These are phyloP conservation scores for Turdus rufiventris DNA, from an alignment of 2,113 vertebrate genomes.

Conservation along the genomic window DNA sequence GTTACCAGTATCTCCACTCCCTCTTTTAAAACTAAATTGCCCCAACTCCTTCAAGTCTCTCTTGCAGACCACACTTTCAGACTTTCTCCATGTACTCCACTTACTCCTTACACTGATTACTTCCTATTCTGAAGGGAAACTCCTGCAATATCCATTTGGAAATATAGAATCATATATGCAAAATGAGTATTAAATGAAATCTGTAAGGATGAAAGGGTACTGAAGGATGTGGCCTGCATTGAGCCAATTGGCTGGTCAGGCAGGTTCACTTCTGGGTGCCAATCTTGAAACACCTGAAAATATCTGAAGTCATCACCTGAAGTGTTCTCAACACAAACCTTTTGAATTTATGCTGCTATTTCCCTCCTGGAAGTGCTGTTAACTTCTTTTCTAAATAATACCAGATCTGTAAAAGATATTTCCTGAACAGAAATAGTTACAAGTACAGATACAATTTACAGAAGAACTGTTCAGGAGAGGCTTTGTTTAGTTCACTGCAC, in stretches of 20 bases:
- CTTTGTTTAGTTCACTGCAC: not conserved
- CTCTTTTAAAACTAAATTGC: not conserved
- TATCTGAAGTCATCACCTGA: not conserved
- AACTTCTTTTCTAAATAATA: not conserved
- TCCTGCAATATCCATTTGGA: not conserved
- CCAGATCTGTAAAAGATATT: not conserved
- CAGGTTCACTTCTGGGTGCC: not conserved
- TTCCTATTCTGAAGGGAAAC: not conserved
- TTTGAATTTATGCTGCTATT: not conserved
- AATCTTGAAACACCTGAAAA: not conserved
- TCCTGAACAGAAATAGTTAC: not conserved
- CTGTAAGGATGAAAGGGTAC: not conserved
- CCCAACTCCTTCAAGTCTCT: not conserved
- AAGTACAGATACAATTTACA: not conserved
- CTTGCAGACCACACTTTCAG: not conserved
- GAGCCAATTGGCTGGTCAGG: not conserved
- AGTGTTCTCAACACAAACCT: not conserved
- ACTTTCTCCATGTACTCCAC: not conserved
- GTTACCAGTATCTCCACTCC: not conserved
- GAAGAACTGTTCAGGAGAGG: not conserved
- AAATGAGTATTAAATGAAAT: not conserved
- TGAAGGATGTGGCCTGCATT: not conserved
- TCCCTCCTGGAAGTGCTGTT: not conserved
- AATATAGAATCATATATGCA: not conserved
- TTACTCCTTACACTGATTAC: rapidly evolving